phyloP scores from a whole-genome alignment of 2,113 vertebrate genomes.

The Ochotona curzoniae region DNA sequence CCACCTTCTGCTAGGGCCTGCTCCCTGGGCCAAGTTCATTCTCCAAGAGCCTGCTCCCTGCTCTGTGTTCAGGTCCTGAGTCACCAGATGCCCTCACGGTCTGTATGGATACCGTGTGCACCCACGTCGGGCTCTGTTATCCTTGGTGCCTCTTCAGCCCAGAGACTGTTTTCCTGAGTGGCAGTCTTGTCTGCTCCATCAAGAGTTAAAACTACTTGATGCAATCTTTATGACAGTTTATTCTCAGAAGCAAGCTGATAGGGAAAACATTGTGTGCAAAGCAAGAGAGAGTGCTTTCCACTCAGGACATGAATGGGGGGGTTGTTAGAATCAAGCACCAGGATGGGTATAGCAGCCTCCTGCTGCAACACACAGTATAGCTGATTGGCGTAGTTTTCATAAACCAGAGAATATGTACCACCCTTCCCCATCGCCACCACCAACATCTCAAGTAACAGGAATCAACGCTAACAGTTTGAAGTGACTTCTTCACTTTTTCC shows the following conservation, averaged over 20 bases:
- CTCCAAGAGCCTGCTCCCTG: background rate
- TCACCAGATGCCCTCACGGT: rapidly evolving
- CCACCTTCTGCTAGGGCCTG: background rate
- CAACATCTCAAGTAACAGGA: constrained; percentile 69
- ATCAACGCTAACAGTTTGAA: constrained; percentile 59
- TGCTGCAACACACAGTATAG: constrained; percentile 66
- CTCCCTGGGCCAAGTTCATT: background rate
- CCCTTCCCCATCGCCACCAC: constrained; percentile 26
- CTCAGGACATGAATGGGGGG: constrained; percentile 65
- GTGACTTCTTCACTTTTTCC: constrained; percentile 56
- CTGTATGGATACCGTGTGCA: too few relatives aligned
- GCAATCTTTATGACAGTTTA: constrained; percentile 75
- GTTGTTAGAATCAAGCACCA: constrained; percentile 73
- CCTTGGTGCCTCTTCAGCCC: background rate
- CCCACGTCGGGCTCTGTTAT: background rate
- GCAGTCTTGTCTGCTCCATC: constrained; percentile 62
- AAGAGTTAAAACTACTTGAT: constrained; percentile 72
- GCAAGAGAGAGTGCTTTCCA: background rate
- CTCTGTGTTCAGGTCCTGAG: background rate
- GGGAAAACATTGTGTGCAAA: constrained; percentile 74
- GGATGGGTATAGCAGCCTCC: constrained; percentile 70
- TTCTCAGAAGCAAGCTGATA: constrained; percentile 71
- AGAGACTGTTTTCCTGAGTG: constrained; percentile 73
- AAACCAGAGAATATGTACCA: constrained; percentile 5
- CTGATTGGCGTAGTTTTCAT: constrained; percentile 63